A percentile compares a stretch with the other conserved stretches of the same genome.
Conservation (phyloP, 2,113 vertebrate genomes). For the Gopherus flavomarginatus region DNA sequence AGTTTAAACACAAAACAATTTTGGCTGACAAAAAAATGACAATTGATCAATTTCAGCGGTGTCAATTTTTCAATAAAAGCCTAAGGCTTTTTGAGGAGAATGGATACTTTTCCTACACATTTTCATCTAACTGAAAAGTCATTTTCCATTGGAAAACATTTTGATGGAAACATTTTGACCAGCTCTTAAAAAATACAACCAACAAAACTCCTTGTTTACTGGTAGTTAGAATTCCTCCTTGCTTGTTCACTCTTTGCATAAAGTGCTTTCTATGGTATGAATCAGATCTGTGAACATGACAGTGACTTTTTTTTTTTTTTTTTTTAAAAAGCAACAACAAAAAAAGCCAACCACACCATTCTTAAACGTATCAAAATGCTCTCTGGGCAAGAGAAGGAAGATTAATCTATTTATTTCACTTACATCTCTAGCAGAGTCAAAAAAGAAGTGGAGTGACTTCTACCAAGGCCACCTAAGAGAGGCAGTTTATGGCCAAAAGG, state of each 20-base stretch:
- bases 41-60: not conserved
- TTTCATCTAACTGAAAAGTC: not conserved
- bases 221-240: slow-evolving; percentile 36
- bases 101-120: not conserved
- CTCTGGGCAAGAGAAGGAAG: slow-evolving; percentile 33
- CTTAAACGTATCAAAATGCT: slow-evolving; percentile 46
- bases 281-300: slow-evolving; percentile 15
- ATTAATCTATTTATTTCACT: slow-evolving; percentile 64
- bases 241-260: slow-evolving; percentile 28
- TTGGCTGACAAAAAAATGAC: fast-evolving
- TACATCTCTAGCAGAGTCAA: slow-evolving; percentile 34
- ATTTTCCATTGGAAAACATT: not conserved
- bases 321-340: not conserved
- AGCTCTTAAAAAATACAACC: slow-evolving; percentile 18
- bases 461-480: slow-evolving; percentile 28
- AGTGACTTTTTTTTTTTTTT: not conserved
- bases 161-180: slow-evolving; percentile 20
- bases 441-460: slow-evolving; percentile 23
- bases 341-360: not conserved
- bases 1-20: not conserved
- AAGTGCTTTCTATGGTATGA: slow-evolving; percentile 57
- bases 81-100: not conserved
- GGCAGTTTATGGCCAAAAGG: slow-evolving; percentile 13
- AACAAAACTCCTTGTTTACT: not conserved
- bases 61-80: fast-evolving